These are phyloP conservation scores for Panthera tigris DNA, from an alignment of 2,113 vertebrate species.

Conservation along the genomic window DNA sequence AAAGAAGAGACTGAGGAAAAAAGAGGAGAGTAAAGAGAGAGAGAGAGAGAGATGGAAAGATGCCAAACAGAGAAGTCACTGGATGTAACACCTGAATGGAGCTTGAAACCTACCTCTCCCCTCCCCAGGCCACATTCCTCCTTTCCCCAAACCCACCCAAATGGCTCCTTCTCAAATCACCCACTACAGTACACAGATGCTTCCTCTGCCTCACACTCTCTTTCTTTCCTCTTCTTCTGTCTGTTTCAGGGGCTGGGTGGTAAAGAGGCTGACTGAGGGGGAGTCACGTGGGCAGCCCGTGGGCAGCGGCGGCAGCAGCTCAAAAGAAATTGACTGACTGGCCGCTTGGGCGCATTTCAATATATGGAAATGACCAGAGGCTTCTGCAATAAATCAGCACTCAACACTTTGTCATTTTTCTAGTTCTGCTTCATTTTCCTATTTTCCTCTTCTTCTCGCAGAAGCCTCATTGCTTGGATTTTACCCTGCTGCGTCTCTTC, in stretches of 20 bases:
- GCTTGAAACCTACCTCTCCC: constrained; percentile 46
- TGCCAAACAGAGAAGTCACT: constrained; percentile 43
- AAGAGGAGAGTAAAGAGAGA: background rate
- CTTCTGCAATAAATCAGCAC: constrained; percentile 90
- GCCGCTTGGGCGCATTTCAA: constrained; percentile 89
- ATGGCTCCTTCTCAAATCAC: constrained; percentile 32
- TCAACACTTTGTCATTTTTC: constrained; percentile 83
- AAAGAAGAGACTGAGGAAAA: background rate
- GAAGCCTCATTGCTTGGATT: constrained; percentile 67
- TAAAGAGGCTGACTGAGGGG: constrained; percentile 69
- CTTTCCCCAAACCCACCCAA: constrained; percentile 37
- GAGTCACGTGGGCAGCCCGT: constrained; percentile 85
- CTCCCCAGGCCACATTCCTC: constrained; percentile 31
- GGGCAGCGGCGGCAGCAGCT: constrained; percentile 81
- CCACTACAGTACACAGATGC: constrained; percentile 46
- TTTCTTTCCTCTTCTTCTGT: background rate
- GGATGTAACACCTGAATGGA: background rate
- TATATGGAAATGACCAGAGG: constrained; percentile 91
- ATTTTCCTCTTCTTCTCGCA: constrained; percentile 76
- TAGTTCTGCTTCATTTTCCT: constrained; percentile 82
- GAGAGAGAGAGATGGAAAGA: background rate
- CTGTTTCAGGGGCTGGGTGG: constrained; percentile 64
- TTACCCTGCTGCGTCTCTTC: constrained; percentile 54
- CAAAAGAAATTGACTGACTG: constrained; percentile 89
- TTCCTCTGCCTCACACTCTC: background rate